Evolutionary conservation across 1,140 invertebrate genomes (phyloP), one percentile per base, ranked within the genome.

Genomic region (Temnothorax curvispinosus): DNA sequence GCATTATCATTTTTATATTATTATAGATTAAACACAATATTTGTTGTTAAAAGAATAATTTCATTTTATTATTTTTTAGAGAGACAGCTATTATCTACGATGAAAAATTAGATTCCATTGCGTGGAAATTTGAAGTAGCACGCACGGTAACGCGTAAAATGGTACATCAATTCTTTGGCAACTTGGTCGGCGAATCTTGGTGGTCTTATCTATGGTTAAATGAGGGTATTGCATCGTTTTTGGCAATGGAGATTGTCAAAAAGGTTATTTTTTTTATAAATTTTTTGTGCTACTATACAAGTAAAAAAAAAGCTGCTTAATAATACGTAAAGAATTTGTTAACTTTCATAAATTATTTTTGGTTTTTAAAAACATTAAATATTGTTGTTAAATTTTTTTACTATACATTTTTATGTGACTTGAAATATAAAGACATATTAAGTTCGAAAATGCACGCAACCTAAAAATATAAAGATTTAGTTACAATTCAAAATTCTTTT

Each of bases 191-290:
- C 35, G 96, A 96, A 72, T 92, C 94, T 84, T 97, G 96, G 96
- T 97, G 96, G 96, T 93, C 93, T 3, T 96, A 97, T 91, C 88
- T 97, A 3, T 97, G 97, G 97, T 92, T 97, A 3, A 97, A 97
- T 88, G 97, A 97, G 95, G 96, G 96, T 3, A 97, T 97, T 89
- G 97, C 97, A 0, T 96, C 96, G 87, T 97, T 96, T 88, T 97
- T 97, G 90, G 96, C 97, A 96, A 97, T 97, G 92, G 97, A 89
- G 94, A 97, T 96, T 90, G 97, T 96, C 9, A 8, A 2, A 94
- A 21, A 93, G 86, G 95, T 95, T 97, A 96, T 21, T 21, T 41
- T 13, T 11, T 18, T 67, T n/a, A 67, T 41, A 41, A 18, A 64
- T 5, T 41, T 65, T 41, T 21, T 67, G 4, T 3, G 18, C 35